phyloP scores from a whole-genome alignment of 2,888 invertebrate genomes.

The Lasioglossum pauxillum region DNA sequence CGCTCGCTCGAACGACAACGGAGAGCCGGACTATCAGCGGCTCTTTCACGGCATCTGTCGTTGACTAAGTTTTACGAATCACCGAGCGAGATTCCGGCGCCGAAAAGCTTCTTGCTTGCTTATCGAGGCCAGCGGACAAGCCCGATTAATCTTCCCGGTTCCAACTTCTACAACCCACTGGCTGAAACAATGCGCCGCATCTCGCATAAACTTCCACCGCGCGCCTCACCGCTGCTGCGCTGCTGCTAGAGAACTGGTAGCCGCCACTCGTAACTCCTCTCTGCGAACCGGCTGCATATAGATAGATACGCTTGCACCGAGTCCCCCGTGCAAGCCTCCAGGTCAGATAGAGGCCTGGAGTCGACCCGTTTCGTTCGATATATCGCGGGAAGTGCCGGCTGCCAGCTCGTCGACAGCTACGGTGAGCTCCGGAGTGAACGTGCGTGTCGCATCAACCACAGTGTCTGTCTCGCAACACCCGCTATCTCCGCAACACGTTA shows the following conservation, averaged over 20 bases:
- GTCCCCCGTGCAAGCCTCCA: conserved; percentile 40
- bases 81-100: not conserved
- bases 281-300: conserved; percentile 37
- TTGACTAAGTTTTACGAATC: conserved; percentile 29
- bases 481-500: not conserved
- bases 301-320: conserved; percentile 41
- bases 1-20: not conserved
- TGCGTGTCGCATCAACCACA: conserved; percentile 30
- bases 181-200: conserved; percentile 56
- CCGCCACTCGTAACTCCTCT: conserved; percentile 64
- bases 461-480: not conserved
- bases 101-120: conserved; percentile 9
- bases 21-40: not conserved
- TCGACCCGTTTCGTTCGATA: conserved; percentile 68
- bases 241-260: conserved; percentile 51
- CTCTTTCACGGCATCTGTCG: not conserved
- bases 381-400: conserved; percentile 70
- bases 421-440: conserved; percentile 28
- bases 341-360: conserved; percentile 57
- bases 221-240: conserved; percentile 14
- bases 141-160: conserved; percentile 45
- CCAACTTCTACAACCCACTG: conserved; percentile 35
- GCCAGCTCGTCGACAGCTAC: conserved; percentile 53
- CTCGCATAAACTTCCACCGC: conserved; percentile 60
- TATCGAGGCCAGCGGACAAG: conserved; percentile 23